Evolutionary conservation across 2,888 invertebrate species (phyloP).

Genomic region (Masnerella sp.): DNA sequence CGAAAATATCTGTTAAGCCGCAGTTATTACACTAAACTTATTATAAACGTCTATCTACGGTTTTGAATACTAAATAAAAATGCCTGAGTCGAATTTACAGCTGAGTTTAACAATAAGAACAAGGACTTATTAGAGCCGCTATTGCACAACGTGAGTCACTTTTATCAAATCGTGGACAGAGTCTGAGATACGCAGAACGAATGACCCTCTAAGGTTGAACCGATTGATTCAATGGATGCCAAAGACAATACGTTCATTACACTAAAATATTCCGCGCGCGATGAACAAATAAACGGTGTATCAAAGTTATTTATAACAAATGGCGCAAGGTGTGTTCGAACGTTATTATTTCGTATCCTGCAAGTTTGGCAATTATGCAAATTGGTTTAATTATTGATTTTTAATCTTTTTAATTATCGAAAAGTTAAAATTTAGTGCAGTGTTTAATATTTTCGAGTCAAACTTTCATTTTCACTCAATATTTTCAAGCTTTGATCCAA

Average conservation of each 20-base stretch:
- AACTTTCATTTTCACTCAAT: too few relatives aligned
- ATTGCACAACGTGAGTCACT: constrained; percentile 15
- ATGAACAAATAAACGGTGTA: constrained; percentile 24
- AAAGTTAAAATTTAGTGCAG: too few relatives aligned
- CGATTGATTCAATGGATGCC: constrained; percentile 35
- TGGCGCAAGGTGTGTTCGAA: constrained; percentile 18
- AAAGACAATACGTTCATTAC: constrained; percentile 43
- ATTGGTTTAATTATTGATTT: constrained; percentile 25
- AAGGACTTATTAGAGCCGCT: constrained; percentile 18
- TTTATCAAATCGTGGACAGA: constrained; percentile 29
- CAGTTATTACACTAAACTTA: too few relatives aligned
- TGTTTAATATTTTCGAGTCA: too few relatives aligned
- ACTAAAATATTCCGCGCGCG: constrained; percentile 17
- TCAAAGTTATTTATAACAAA: constrained; percentile 35
- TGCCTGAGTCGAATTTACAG: neutral
- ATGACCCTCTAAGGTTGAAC: constrained; percentile 21
- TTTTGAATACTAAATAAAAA: neutral
- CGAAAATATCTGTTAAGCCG: too few relatives aligned
- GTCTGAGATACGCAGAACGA: constrained; percentile 28
- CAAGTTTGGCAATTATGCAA: constrained; percentile 21
- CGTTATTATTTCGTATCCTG: constrained; percentile 3
- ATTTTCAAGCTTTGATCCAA: too few relatives aligned
- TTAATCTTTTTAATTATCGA: too few relatives aligned
- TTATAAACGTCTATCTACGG: too few relatives aligned
- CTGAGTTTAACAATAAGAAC: constrained; percentile 24